Evolutionary conservation across 2,888 invertebrate species (phyloP), one percentile per base, ranked within the genome.

Genomic region (Heteromyza rotundicornis): DNA sequence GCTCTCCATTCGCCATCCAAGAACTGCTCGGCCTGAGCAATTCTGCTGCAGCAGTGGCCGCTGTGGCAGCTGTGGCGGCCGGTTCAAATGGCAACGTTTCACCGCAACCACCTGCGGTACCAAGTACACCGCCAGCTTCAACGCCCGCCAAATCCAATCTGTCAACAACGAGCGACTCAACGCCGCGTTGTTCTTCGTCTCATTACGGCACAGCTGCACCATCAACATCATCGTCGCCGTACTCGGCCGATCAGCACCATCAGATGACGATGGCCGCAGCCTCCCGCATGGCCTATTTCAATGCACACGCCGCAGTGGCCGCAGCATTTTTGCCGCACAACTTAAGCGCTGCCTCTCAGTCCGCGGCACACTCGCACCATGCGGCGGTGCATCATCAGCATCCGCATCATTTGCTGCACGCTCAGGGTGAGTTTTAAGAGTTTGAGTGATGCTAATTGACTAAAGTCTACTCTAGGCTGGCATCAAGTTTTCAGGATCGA

Each of bases 231-330:
- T 68, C 73, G 51, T 63, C 73, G 57, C 55, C 67, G 54, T 71
- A 74, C 62, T 63, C 70, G 57, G 62, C 75, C 61, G 65, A 77
- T 60, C 79, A 79, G 27, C 82, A 82, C 66, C 81, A 81, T 67
- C 82, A 82, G 69, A 74, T 83, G 76, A 82, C 82, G 63, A 83
- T 83, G 82, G 82, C 82, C 55, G 84, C 83, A 40, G 89, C 89
- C 58, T 91, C 91, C 74, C 86, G 94, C 47, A 94, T 94, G 88
- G 93, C 93, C 62, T 95, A 95, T 82, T 92, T 95, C 83, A 94
- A 94, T 84, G 94, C 94, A 56, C 94, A 94, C 81, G 94, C 94
- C 47, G 94, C 94, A n/a, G 94, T 94, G 52, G 94, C 93, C 8
- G 94, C 94, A 16, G 94, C 94, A 52, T 94, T 94, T 84, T 84